Base-by-base conservation (phyloP, 2,113 vertebrate genomes). In the Cottus gobio region DNA sequence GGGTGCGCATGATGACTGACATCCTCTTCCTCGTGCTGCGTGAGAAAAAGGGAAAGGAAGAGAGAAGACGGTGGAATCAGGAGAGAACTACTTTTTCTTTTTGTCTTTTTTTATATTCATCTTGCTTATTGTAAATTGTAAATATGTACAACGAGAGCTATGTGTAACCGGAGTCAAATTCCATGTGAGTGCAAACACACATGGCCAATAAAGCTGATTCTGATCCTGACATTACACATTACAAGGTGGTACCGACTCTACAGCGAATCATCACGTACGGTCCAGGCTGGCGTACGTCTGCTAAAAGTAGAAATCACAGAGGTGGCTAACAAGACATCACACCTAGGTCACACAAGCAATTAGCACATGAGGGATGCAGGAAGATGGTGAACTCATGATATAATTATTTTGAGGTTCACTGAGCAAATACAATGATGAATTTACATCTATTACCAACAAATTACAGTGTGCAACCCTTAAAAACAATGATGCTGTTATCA, bases 1-100 rank as follows among this genome's bases (percentile, higher is more conserved):
- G 97, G 24, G 97, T 99, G 66, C 98, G 97, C 89, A 99, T 97
- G 92, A 99, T 98, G 95, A 99, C 98, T 4, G 98, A 99, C 98
- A 99, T 99, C 93, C 98, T 97, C 90, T 99, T 99, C 87, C 98
- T 96, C 26, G 92, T 2, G 46, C 98, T 99, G 94, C 52, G 82
- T 46, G 50, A 87, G 71, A 69, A 64, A 71, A 57, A 61, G 52
- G 36, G 52, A 54, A 34, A 67, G 37, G 10, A 20, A 56, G 37
- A 12, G 26, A 56, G 48, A 57, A 36, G 61, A 80, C 24, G 44
- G 63, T 61, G 22, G 16, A 69, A 34, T 44, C 5, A n/a, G 1
- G 54, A 82, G 24, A 77, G n/a, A n/a, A n/a, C n/a, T n/a, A n/a
- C n/a, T n/a, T n/a, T n/a, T n/a, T n/a, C n/a, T n/a, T n/a, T n/a